phyloP scores from a whole-genome alignment of 1,140 invertebrate species.

The Triops longicaudatus region DNA sequence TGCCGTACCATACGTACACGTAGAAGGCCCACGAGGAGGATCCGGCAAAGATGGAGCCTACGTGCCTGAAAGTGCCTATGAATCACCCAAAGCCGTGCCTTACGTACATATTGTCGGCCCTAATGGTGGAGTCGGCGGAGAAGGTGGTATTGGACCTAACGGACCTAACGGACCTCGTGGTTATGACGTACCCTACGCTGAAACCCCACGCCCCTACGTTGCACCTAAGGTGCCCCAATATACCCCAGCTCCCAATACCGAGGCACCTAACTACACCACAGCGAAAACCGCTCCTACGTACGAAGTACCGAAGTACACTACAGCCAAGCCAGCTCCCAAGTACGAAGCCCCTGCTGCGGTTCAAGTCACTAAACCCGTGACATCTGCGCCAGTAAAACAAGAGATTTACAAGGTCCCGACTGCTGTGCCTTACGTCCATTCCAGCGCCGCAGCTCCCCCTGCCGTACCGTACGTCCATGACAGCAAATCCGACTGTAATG shows the following conservation, averaged over 20 bases:
- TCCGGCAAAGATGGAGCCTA: background rate
- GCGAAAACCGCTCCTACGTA: background rate
- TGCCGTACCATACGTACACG: constrained; percentile 22
- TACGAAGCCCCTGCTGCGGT: background rate
- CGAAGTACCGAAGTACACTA: background rate
- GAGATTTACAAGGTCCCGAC: background rate
- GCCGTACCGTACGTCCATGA: constrained; percentile 17
- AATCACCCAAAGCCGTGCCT: constrained; percentile 17
- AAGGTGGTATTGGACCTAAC: constrained; percentile 25
- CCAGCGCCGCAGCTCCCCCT: background rate
- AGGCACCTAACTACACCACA: background rate
- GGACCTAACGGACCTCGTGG: constrained; percentile 27
- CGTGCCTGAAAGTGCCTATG: background rate
- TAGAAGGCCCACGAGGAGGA: constrained; percentile 16
- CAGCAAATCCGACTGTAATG: background rate
- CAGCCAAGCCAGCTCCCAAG: background rate
- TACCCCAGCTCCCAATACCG: background rate
- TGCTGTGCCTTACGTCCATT: constrained; percentile 16
- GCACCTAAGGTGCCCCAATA: background rate
- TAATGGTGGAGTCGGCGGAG: background rate
- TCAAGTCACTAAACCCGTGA: background rate
- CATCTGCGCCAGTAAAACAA: background rate
- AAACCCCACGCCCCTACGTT: background rate
- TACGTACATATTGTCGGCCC: constrained; percentile 19
- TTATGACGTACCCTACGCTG: constrained; percentile 19